Evolutionary conservation across 2,888 invertebrate species (phyloP), one percentile per base, ranked within the genome.

Genomic region (Trichogramma evanescens): DNA sequence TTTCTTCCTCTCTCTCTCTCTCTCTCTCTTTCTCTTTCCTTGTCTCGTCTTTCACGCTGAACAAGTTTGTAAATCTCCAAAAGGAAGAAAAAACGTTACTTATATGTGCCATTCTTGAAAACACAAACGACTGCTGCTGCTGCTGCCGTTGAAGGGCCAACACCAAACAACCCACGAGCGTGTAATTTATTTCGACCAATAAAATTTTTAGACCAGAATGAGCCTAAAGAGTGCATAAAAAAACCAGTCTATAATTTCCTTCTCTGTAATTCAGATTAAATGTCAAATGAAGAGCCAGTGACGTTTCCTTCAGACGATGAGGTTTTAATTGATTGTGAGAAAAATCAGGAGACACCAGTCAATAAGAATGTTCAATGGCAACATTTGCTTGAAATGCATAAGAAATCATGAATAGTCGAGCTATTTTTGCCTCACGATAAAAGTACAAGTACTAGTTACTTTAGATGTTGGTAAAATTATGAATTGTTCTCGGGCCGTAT

Each of bases 191-290:
- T 43, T 44, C 53, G 54, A 4, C 50, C 58, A 60, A 58, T 64
- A 58, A 62, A 61, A 61, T 56, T 44, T 48, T 26, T 26, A 26
- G 26, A 26, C 26, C 26, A 26, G 26, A 26, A 26, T 26, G 26
- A 26, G 26, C 26, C 26, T 26, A 26, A 26, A 26, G 26, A 26
- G 53, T 48, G 59, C 54, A 48, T 44, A 46, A 41, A 9, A 50
- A 59, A 58, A 58, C 58, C 62, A 61, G 64, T 62, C 52, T 51
- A 49, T 56, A 58, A 59, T 62, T 62, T 59, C 58, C 62, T 51
- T 59, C 62, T 59, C 59, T 65, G 59, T 63, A 63, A 63, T 63
- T 65, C 65, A 63, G 63, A 63, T 63, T 61, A 65, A 26, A 61
- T 59, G 58, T 63, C 63, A 38, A 26, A 46, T 51, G 26, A 41